These are phyloP conservation scores for Drosophila trapezifrons DNA, from an alignment of 1,140 invertebrate genomes.

Conservation along the genomic window DNA sequence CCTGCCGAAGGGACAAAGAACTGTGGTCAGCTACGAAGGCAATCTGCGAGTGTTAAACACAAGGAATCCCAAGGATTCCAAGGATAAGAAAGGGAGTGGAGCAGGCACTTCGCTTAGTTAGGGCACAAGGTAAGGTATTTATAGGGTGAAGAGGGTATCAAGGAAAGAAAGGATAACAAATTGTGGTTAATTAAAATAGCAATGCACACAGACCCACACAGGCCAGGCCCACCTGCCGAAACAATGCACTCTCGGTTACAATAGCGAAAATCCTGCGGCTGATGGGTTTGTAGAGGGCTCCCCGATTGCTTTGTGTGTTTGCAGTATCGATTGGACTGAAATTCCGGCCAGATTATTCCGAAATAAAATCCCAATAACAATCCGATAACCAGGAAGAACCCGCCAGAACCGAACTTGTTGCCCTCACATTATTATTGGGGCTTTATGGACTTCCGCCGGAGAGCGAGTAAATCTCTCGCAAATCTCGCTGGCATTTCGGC, in stretches of 20 bases:
- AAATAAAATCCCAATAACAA: slow-evolving; percentile 32
- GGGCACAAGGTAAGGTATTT: slow-evolving; percentile 15
- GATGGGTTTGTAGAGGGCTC: slow-evolving; percentile 28
- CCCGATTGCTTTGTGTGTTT: slow-evolving; percentile 31
- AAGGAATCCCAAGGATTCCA: slow-evolving; percentile 30
- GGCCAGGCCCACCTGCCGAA: slow-evolving; percentile 3
- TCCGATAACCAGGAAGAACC: slow-evolving; percentile 29
- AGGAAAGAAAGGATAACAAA: slow-evolving; percentile 11
- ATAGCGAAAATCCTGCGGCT: slow-evolving; percentile 22
- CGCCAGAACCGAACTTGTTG: slow-evolving; percentile 56
- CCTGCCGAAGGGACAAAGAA: slow-evolving; percentile 61
- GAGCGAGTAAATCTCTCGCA: slow-evolving; percentile 47
- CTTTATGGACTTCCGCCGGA: slow-evolving; percentile 49
- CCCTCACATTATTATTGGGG: slow-evolving; percentile 46
- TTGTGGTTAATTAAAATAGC: slow-evolving; percentile 73
- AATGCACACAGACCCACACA: slow-evolving; percentile 28
- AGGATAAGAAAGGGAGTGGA: background rate
- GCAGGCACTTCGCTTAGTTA: slow-evolving; percentile 3
- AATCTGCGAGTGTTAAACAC: slow-evolving; percentile 17
- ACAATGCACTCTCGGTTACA: slow-evolving; percentile 55
- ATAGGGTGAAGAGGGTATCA: too few relatives aligned
- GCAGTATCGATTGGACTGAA: slow-evolving; percentile 36
- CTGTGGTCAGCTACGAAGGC: slow-evolving; percentile 20
- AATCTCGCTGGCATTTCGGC: slow-evolving; percentile 44
- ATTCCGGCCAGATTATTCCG: slow-evolving; percentile 11